Conservation (phyloP, 2,797 vertebrate species). For the Squalus acanthias region DNA sequence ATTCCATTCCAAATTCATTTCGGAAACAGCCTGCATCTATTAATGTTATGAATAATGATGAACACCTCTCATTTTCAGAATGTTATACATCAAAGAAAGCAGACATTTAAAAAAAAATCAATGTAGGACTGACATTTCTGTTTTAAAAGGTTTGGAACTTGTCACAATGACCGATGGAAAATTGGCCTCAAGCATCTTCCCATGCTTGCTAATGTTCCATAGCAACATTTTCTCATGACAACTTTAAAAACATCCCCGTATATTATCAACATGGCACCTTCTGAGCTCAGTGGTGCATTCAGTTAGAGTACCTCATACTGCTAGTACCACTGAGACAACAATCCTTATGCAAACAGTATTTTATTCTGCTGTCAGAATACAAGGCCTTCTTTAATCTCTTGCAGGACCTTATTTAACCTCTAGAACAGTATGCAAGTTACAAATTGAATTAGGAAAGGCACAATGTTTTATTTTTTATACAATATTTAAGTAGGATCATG, state of each 20-base stretch:
- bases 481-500: slow-evolving; percentile 16
- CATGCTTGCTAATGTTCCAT: slow-evolving; percentile 57
- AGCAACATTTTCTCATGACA: slow-evolving; percentile 62
- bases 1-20: background rate
- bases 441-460: slow-evolving; percentile 39
- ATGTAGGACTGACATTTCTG: slow-evolving; percentile 50
- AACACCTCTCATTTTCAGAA: slow-evolving; percentile 43
- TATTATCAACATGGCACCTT: slow-evolving; percentile 47
- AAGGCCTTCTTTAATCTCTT: background rate
- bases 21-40: background rate
- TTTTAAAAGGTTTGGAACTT: slow-evolving; percentile 49
- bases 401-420: background rate
- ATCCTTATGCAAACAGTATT: slow-evolving; percentile 31
- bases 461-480: slow-evolving; percentile 40
- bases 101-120: slow-evolving; percentile 39
- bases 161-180: slow-evolving; percentile 47
- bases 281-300: slow-evolving; percentile 45
- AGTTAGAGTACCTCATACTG: background rate
- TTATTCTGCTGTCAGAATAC: slow-evolving; percentile 12
- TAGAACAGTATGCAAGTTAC: background rate
- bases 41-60: slow-evolving; percentile 39
- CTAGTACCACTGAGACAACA: slow-evolving; percentile 3
- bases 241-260: slow-evolving; percentile 48
- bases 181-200: slow-evolving; percentile 54
- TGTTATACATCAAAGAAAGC: slow-evolving; percentile 42